Base-by-base conservation (phyloP, 2,113 vertebrate species). In the Arizona elegans region DNA sequence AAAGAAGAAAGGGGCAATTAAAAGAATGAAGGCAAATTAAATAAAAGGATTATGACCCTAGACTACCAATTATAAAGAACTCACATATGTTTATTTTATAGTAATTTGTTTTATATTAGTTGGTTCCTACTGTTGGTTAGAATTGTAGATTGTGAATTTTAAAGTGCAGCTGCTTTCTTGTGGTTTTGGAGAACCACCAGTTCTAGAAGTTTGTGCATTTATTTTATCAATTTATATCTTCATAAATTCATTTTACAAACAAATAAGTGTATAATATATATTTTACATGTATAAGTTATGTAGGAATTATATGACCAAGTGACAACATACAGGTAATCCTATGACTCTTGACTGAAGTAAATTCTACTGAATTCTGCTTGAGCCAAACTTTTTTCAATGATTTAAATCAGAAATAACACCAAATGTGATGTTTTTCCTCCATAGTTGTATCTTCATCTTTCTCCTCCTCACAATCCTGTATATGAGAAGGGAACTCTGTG, bases 1-100 rank as follows among this genome's bases (percentile, higher is more conserved):
- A 93, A 90, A 96, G 43, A 93, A 59, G 47, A 94, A 2, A 58
- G 52, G 12, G 12, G 52, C 96, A 95, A 88, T 95, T 89, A 93
- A 96, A 75, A 3, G 0, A n/a, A 7, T 70, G 33, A 6, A 33
- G 50, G 90, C 29, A 88, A 26, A 91, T 86, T n/a, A 92, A 52
- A 85, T 2, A 3, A 85, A 2, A 8, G 86, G 93, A 65, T 21
- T 86, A 93, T 95, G 3, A 54, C 6, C 38, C 47, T 21, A 8
- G 38, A 90, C 85, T 53, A 26, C 0, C 29, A 15, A 11, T 5
- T 10, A 59, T 17, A 54, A 23, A 13, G 10, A 5, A 24, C 43
- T 17, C 12, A 75, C 81, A 19, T 8, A n/a, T 1, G 17, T 47
- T 21, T 56, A 17, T 12, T 26, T 29, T 56, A 26, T 8, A 0